phyloP scores from a whole-genome alignment of 2,888 invertebrate species.

The Abrostola triplasia region DNA sequence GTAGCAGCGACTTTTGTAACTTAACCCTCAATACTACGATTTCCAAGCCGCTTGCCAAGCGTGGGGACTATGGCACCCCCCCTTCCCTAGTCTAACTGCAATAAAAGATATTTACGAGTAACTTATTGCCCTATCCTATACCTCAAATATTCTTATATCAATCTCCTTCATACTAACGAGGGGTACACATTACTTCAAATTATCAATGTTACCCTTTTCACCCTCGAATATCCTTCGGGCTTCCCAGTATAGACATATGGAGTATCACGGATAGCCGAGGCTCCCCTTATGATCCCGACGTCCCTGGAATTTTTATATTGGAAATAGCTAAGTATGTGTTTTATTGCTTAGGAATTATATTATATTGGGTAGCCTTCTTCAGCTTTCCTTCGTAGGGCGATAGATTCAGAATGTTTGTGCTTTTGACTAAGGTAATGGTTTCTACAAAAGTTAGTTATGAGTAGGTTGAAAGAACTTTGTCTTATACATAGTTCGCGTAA shows the following conservation, averaged over 20 bases:
- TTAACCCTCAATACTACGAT: no score
- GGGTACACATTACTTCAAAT: slow-evolving; percentile 48
- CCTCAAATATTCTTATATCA: slow-evolving; percentile 39
- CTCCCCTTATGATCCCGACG: slow-evolving; percentile 51
- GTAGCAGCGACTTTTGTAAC: no score
- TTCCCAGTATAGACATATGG: background rate
- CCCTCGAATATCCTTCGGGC: slow-evolving; percentile 50
- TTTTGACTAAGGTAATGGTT: no score
- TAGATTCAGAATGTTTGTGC: no score
- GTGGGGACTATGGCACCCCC: no score
- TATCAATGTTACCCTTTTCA: slow-evolving; percentile 52
- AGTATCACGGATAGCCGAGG: slow-evolving; percentile 44
- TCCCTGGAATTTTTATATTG: slow-evolving; percentile 61
- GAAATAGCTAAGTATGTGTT: slow-evolving; percentile 42
- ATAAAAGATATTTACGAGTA: background rate
- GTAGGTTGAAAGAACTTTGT: no score
- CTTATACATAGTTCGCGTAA: no score
- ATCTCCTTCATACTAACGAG: slow-evolving; percentile 50
- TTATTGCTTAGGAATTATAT: slow-evolving; percentile 41
- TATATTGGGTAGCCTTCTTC: slow-evolving; percentile 35
- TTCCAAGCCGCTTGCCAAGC: no score
- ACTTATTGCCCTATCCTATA: background rate
- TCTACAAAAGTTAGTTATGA: no score
- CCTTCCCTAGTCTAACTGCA: no score
- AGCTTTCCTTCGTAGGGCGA: background rate